phyloP scores from a whole-genome alignment of 2,113 vertebrate species.

The Pagrus major region DNA sequence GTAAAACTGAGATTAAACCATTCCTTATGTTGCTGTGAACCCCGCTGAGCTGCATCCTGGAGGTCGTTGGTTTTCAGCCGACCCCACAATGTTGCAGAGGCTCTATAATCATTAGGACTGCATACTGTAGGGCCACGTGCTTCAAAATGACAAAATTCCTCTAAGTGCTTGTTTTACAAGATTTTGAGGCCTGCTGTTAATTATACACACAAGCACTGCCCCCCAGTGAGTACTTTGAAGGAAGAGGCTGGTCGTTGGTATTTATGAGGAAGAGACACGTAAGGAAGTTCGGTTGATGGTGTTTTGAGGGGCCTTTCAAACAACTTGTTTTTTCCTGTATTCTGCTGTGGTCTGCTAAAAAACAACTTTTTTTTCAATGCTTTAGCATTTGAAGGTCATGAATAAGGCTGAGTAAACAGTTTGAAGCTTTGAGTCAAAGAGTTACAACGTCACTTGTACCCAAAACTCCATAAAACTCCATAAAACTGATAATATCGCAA shows the following conservation, averaged over 20 bases:
- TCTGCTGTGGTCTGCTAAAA: neutral
- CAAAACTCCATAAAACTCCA: conserved; percentile 8
- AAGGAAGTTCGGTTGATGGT: conserved; percentile 15
- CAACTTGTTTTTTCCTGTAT: conserved; percentile 16
- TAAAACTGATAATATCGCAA: conserved; percentile 18
- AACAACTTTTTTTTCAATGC: neutral
- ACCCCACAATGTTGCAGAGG: neutral
- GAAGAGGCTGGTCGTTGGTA: conserved; percentile 51
- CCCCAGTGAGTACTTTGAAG: conserved; percentile 38
- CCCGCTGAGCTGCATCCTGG: neutral
- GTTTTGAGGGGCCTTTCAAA: conserved; percentile 37
- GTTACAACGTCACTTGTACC: neutral
- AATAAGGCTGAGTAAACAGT: conserved; percentile 4
- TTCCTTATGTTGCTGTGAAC: neutral
- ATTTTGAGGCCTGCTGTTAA: conserved; percentile 61
- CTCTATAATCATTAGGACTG: conserved; percentile 8
- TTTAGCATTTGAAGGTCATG: neutral
- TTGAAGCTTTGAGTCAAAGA: conserved; percentile 1
- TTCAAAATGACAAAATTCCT: conserved; percentile 45
- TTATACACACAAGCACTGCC: conserved; percentile 40
- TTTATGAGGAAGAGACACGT: conserved; percentile 57
- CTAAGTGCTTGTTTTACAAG: conserved; percentile 54
- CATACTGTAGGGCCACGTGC: conserved; percentile 41
- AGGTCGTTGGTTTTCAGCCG: neutral
- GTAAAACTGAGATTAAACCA: neutral